Base-by-base conservation (phyloP, 2,797 vertebrate genomes). In the Leontopithecus rosalia region DNA sequence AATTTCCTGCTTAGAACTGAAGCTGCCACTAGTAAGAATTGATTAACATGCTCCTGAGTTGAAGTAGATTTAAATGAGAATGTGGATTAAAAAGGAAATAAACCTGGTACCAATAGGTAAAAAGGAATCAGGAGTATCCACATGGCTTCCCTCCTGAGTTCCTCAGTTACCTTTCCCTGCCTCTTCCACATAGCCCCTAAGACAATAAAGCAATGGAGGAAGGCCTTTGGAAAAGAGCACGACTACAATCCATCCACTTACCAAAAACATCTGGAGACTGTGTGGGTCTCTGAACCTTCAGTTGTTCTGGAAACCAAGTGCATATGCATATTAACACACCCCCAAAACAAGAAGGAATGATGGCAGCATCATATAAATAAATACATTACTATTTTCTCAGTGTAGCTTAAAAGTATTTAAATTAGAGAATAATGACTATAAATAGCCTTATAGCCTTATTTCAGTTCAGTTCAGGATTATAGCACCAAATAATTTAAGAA, bases 401-500 rank as follows among this genome's bases (percentile, higher is more conserved):
- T n/a, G 28, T 55, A 17, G 24, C n/a, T 81, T 12, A 61, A 48
- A 80, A 87, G 81, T 57, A 83, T 14, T 50, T 33, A 24, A 89
- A 89, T n/a, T 50, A 86, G 28, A 88, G 4, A 57, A 64, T 20
- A 55, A 33, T 88, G 64, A n/a, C 26, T 10, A 24, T 41, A 61
- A 1, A n/a, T 10, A 93, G 22, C 26, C 41, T 36, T 41, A n/a
- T 10, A 93, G 22, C 26, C 41, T 36, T 41, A 33, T 46, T 28
- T 57, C 43, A 64, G 36, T 64, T 67, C 26, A 88, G 48, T 64
- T 24, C n/a, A 88, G 8, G 3, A 46, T 83, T 19, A 79, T 0
- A 80, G 22, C 4, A 50, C 2, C 33, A 95, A 87, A 30, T 43
- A 67, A 88, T 41, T 82, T 52, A 79, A 50, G 55, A 76, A 91